phyloP scores from a whole-genome alignment of 2,113 vertebrate genomes.

The Ploceus nigricollis region DNA sequence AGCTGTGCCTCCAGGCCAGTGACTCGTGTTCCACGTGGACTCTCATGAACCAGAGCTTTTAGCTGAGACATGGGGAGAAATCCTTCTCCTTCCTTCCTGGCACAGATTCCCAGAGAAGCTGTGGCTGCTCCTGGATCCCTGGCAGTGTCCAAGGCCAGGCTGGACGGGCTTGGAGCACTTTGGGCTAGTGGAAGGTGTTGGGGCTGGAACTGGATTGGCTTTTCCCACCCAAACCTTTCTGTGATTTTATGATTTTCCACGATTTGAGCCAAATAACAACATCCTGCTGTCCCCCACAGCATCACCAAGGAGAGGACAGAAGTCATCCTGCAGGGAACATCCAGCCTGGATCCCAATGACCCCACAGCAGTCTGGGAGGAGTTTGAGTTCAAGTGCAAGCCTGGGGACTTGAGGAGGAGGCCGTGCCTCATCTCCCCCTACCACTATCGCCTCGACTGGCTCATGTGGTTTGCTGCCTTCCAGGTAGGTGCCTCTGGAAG shows the following conservation, averaged over 20 bases:
- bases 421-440: conserved; percentile 90
- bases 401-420: conserved; percentile 75
- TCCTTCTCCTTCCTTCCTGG: neutral
- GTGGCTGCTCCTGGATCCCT: neutral
- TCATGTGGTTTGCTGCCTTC: conserved; percentile 97
- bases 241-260: neutral
- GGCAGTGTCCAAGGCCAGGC: rapidly evolving
- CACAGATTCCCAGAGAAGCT: neutral
- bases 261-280: neutral
- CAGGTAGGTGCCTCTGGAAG: conserved; percentile 74
- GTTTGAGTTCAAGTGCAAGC: conserved; percentile 93
- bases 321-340: conserved; percentile 89
- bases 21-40: rapidly evolving
- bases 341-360: conserved; percentile 79
- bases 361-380: conserved; percentile 87
- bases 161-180: neutral
- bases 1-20: rapidly evolving
- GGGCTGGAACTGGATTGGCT: neutral
- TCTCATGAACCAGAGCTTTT: neutral
- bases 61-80: neutral
- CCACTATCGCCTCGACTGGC: conserved; percentile 96
- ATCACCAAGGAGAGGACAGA: conserved; percentile 94
- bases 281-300: conserved; percentile 53
- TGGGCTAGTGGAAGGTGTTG: neutral
- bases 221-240: neutral